Evolutionary conservation across 2,113 vertebrate genomes (phyloP), one percentile per base, ranked within the genome.

Genomic region (Leptobrachium leishanense): DNA sequence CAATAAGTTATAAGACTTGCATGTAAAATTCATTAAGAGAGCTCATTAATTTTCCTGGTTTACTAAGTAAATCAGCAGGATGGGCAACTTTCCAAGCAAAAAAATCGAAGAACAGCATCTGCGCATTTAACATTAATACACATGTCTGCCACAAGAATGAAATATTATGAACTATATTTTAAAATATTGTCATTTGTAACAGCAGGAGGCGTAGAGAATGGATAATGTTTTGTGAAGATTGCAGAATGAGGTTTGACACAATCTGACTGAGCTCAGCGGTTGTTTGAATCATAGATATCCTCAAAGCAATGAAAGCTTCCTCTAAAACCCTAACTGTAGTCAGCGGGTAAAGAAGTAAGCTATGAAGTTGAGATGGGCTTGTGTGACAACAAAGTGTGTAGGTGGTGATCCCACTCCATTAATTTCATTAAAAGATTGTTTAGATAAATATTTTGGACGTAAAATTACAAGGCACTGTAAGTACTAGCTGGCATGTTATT

Each of bases 11-110:
- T 80, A 80, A 31, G 77, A 57, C 77, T 74, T 72, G 39, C 77
- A 80, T 80, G 77, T 80, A 80, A 80, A 80, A 80, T 80, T 80
- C 77, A 80, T 80, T 80, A 80, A 68, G 77, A 67, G 72, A 73
- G 71, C 77, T 80, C 77, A 80, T 80, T 80, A 80, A 80, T 80
- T 80, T 80, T 39, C 50, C 53, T 53, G 43, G 64, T 74, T 80
- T 80, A 68, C 77, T 74, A 59, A 80, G 77, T 62, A 80, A 74
- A 80, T 80, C 77, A 80, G 77, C 77, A 74, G 70, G 71, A 80
- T 43, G 77, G 77, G 77, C 63, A 68, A 55, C 9, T 80, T 74
- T 80, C 77, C 77, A 80, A 74, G 64, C n/a, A 13, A 73, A 11
- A 53, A 53, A 54, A 44, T 74, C 71, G 46, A 68, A 74, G 71